Percentiles rank a stretch among this genome's conserved stretches.
Evolutionary conservation across 2,797 vertebrate genomes (phyloP).

Genomic region (Schizopygopsis malacanthus): DNA sequence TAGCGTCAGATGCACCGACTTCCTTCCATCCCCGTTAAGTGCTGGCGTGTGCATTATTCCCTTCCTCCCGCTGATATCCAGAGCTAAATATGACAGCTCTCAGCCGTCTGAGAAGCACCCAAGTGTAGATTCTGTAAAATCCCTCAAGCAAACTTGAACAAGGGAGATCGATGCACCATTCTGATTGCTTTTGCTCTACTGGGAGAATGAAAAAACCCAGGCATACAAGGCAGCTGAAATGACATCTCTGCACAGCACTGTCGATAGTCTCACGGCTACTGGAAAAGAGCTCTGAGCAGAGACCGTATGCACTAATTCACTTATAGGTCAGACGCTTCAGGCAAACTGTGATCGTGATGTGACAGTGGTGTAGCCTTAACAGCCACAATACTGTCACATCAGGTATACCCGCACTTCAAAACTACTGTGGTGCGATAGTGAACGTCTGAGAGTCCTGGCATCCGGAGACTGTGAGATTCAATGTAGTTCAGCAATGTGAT

Average conservation of each 20-base stretch:
- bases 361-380: background rate
- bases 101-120: conserved; percentile 15
- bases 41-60: conserved; percentile 4
- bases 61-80: conserved; percentile 21
- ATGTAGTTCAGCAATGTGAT: background rate
- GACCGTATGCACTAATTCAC: conserved; percentile 38
- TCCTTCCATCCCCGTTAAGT: background rate
- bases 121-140: conserved; percentile 49
- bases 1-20: conserved; percentile 2
- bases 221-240: background rate
- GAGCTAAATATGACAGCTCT: conserved; percentile 35
- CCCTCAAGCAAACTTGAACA: conserved; percentile 43
- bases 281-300: background rate
- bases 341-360: conserved; percentile 15
- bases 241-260: conserved; percentile 13
- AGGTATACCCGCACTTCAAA: background rate
- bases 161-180: conserved; percentile 35
- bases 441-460: background rate
- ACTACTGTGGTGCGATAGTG: background rate
- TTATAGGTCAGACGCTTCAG: conserved; percentile 27
- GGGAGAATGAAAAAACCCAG: conserved; percentile 2
- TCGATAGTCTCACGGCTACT: background rate
- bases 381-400: background rate
- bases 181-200: conserved; percentile 37
- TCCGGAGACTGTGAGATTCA: background rate